Evolutionary conservation across 2,797 vertebrate genomes (phyloP), one percentile per base, ranked within the genome.

Genomic region (Clarias laeviceps): DNA sequence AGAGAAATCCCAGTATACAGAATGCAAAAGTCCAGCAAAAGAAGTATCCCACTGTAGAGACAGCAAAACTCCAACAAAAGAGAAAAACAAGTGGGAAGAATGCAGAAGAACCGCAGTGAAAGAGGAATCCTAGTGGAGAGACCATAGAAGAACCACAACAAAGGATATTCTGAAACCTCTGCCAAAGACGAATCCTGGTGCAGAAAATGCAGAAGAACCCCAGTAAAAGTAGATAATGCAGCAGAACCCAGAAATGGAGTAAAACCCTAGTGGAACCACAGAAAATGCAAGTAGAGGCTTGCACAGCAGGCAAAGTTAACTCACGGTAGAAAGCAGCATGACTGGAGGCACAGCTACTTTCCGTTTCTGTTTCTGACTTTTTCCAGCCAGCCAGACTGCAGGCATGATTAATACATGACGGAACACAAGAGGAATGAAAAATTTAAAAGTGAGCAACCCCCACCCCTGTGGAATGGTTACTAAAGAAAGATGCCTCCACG

Each of bases 331-430:
- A 80, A 80, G 68, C 8, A 56, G 56, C 72, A 61, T 69, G 82
- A 79, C 54, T 62, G 62, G 22, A 69, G 32, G 66, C 77, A 56
- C 9, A 80, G 74, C 66, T 61, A 79, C 86, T 85, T 84, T 84
- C 90, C 89, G 91, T 92, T 91, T 93, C 91, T 92, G 92, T 92
- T 80, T 80, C 90, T 91, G 94, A 90, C 88, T 95, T 94, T 94
- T 95, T 95, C 92, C 90, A 94, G 92, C 90, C 86, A 6, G 90
- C 90, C 94, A 95, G 94, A 94, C 93, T 91, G 92, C 79, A 84
- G 86, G 89, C 86, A 94, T 95, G 92, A 94, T 94, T 95, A 94
- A 95, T 93, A 93, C 92, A 95, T 95, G 92, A 92, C 45, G 69
- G 89, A 91, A 89, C 88, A 84, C 50, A 56, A 83, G 90, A 72